Evolutionary conservation across 2,888 invertebrate genomes (phyloP).

Genomic region (Drosophila multiciliata): DNA sequence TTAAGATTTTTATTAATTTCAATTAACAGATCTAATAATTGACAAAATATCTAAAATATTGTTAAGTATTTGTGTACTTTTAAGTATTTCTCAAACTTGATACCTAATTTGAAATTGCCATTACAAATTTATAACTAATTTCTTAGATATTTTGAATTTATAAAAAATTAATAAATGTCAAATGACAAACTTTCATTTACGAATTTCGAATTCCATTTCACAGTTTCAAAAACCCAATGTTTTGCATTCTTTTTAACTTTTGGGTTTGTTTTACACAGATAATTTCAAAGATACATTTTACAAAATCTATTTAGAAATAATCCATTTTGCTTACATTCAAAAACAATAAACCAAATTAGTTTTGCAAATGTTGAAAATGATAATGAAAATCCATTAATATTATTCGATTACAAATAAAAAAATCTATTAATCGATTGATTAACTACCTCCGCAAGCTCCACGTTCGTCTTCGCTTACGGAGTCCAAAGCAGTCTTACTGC

Average conservation of each 20-base stretch:
- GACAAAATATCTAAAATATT: neutral
- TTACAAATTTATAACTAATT: neutral
- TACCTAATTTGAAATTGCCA: neutral
- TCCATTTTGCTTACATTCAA: neutral
- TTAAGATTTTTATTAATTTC: neutral
- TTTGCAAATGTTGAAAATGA: neutral
- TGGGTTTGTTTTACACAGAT: neutral
- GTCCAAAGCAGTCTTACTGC: neutral
- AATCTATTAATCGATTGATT: neutral
- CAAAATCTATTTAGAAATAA: neutral
- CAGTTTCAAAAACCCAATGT: neutral
- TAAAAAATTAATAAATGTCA: neutral
- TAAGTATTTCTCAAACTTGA: neutral
- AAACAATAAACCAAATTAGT: neutral
- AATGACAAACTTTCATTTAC: neutral
- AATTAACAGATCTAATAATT: neutral
- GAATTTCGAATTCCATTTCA: no score
- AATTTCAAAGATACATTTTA: neutral
- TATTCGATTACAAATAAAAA: neutral
- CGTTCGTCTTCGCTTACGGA: neutral
- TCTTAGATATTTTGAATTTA: neutral
- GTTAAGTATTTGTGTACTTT: neutral
- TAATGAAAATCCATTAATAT: neutral
- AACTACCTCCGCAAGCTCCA: constrained; percentile 25
- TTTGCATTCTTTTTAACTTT: neutral